These are phyloP conservation scores for Colostygia pectinataria DNA, from an alignment of 2,888 invertebrate species.

Conservation along the genomic window DNA sequence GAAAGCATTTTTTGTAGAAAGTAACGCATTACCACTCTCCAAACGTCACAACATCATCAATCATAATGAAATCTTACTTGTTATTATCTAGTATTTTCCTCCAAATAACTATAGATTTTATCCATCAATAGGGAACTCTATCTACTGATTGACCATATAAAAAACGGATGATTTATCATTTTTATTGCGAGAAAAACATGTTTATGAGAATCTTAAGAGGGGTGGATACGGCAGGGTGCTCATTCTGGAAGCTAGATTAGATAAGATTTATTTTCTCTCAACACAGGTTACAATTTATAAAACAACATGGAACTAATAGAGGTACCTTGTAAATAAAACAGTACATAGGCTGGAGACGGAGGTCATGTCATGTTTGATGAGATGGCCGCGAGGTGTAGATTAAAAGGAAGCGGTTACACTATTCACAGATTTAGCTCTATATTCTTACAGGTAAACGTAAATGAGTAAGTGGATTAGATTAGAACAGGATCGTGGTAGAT, in stretches of 20 bases:
- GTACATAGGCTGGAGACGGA: no score
- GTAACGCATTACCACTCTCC: constrained; percentile 28
- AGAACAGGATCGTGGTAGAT: no score
- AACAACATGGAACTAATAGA: no score
- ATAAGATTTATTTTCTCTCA: background rate
- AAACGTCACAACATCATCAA: constrained; percentile 52
- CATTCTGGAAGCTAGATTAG: constrained; percentile 38
- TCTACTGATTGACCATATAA: constrained; percentile 83
- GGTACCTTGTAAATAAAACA: no score
- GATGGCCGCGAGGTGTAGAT: no score
- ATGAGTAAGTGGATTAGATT: no score
- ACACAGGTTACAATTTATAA: no score
- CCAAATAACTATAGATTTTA: constrained; percentile 63
- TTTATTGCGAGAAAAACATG: constrained; percentile 83
- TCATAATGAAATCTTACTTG: constrained; percentile 41
- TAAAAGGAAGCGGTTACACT: no score
- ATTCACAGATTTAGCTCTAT: no score
- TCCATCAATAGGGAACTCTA: constrained; percentile 69
- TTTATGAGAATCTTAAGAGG: constrained; percentile 82
- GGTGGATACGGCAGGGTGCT: constrained; percentile 41
- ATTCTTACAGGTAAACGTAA: no score
- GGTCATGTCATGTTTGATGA: no score
- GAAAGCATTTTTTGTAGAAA: constrained; percentile 37
- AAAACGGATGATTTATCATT: constrained; percentile 83
- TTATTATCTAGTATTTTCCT: constrained; percentile 51